Conservation (phyloP, 2,888 invertebrate genomes). For the Penaeus monodon region DNA sequence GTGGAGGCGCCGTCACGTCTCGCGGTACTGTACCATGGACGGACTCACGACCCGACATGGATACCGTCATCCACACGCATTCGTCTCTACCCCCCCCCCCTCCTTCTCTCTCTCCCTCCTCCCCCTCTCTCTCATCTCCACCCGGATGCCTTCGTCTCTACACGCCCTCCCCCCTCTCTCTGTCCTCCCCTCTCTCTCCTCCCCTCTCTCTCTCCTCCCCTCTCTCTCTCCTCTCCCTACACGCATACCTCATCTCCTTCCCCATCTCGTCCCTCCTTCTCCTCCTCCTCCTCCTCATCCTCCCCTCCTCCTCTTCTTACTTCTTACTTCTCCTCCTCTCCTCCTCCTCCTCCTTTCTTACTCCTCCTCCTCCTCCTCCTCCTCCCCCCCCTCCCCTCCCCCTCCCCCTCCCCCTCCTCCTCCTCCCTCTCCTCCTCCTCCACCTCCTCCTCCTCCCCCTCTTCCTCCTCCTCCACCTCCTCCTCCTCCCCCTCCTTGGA, state of each 20-base stretch:
- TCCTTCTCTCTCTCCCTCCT: background rate
- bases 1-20: too few relatives aligned
- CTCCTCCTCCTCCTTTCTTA: background rate
- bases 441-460: background rate
- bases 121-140: background rate
- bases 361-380: background rate
- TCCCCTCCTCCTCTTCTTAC: too few relatives aligned
- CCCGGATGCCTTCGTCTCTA: background rate
- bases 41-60: too few relatives aligned
- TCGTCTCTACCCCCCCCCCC: background rate
- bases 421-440: background rate
- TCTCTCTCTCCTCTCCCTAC: background rate
- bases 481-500: background rate
- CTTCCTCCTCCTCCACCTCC: background rate
- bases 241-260: background rate
- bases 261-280: background rate
- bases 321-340: background rate
- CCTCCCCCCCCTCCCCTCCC: background rate
- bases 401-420: background rate
- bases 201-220: background rate
- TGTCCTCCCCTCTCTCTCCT: background rate
- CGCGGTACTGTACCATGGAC: too few relatives aligned
- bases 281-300: background rate
- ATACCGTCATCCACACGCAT: too few relatives aligned
- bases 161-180: background rate